These are phyloP conservation scores for Himalopsyche anomala DNA, from an alignment of 2,888 invertebrate genomes.

Conservation along the genomic window DNA sequence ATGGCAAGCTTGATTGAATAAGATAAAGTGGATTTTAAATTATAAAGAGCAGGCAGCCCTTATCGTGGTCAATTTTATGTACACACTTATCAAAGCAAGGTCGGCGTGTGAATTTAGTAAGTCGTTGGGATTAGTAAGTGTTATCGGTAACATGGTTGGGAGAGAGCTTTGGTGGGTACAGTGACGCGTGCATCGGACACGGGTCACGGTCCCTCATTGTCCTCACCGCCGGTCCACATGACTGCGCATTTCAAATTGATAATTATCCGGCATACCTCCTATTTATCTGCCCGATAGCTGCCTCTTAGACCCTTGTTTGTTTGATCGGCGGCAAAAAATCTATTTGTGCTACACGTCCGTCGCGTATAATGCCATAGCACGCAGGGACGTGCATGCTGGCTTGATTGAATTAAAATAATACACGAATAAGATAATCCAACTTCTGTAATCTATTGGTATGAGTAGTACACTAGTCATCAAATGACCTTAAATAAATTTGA, in stretches of 20 bases:
- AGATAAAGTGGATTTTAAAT: too few relatives aligned
- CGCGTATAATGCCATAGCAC: neutral
- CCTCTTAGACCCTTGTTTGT: constrained; percentile 39
- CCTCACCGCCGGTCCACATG: constrained; percentile 29
- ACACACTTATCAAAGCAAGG: neutral
- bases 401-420: neutral
- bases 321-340: constrained; percentile 37
- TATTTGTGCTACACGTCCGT: constrained; percentile 35
- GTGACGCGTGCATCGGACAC: constrained; percentile 36
- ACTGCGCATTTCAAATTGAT: constrained; percentile 39
- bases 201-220: constrained; percentile 24
- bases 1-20: too few relatives aligned
- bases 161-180: constrained; percentile 7
- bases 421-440: too few relatives aligned
- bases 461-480: too few relatives aligned
- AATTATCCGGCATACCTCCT: constrained; percentile 35
- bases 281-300: constrained; percentile 24
- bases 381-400: neutral
- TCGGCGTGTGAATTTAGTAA: constrained; percentile 37
- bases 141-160: neutral
- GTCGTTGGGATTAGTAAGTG: constrained; percentile 29
- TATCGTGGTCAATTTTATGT: neutral
- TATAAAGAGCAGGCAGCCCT: neutral
- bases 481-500: too few relatives aligned
- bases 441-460: too few relatives aligned